A percentile compares a stretch with the other conserved stretches of the same genome.
phyloP scores from a whole-genome alignment of 2,113 vertebrate genomes.

The Felis catus region F.catus_Fca126_mat1.0 CM031427.1:5070501-5071000 shows the following conservation, averaged over 20 bases:
- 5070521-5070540: background rate
- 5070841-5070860: background rate
- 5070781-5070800: background rate
- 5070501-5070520: background rate
- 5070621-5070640: background rate
- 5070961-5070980: too few species aligned
- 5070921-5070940: too few species aligned
- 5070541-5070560: background rate
- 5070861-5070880: background rate
- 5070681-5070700: background rate
- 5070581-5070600: background rate
- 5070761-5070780: background rate
- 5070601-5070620: background rate
- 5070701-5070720: background rate
- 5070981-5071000: too few species aligned
- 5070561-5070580: background rate
- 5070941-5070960: too few species aligned
- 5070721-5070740: background rate
- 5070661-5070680: background rate
- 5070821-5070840: background rate
- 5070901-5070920: too few species aligned
- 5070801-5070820: background rate
- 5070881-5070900: background rate
- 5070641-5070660: background rate
- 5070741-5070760: background rate